Percentiles rank a stretch among this genome's conserved stretches.
These are phyloP conservation scores for Danaus plexippus DNA, from an alignment of 1,140 invertebrate species.

Conservation along the genomic window DNA sequence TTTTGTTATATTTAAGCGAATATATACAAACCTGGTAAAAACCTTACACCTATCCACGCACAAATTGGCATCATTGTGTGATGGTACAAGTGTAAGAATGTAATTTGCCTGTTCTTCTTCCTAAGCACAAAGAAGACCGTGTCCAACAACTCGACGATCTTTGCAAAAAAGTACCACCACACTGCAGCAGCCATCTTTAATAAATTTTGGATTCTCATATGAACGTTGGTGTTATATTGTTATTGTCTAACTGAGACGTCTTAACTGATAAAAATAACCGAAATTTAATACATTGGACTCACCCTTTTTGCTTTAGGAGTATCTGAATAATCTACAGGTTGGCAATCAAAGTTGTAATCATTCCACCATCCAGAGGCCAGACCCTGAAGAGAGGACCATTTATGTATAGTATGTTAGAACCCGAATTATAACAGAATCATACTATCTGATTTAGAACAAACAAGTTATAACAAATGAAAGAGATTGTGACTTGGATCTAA, in stretches of 20 bases:
- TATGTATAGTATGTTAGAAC: too few species aligned
- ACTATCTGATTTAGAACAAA: slow-evolving; percentile 2
- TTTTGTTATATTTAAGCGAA: neutral
- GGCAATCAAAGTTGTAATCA: slow-evolving; percentile 85
- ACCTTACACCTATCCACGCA: slow-evolving; percentile 90
- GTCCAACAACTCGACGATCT: slow-evolving; percentile 78
- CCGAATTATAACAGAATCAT: slow-evolving; percentile 1
- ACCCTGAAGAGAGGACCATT: slow-evolving; percentile 36
- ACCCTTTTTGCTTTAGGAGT: slow-evolving; percentile 83
- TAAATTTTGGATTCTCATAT: neutral
- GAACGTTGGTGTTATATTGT: neutral
- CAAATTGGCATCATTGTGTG: slow-evolving; percentile 79
- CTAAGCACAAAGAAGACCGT: slow-evolving; percentile 88
- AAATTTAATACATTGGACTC: slow-evolving; percentile 35
- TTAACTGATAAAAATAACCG: too few species aligned
- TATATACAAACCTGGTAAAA: slow-evolving; percentile 72
- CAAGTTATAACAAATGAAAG: too few species aligned
- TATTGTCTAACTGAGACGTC: neutral
- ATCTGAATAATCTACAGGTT: slow-evolving; percentile 86
- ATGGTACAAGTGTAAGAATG: slow-evolving; percentile 81
- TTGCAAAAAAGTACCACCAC: slow-evolving; percentile 76
- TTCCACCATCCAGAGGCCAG: slow-evolving; percentile 76
- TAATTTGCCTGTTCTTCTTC: slow-evolving; percentile 83
- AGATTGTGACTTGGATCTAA: too few species aligned
- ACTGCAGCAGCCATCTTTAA: slow-evolving; percentile 76